phyloP scores from a whole-genome alignment of 2,797 vertebrate genomes.

The Anolis apletophallus region DNA sequence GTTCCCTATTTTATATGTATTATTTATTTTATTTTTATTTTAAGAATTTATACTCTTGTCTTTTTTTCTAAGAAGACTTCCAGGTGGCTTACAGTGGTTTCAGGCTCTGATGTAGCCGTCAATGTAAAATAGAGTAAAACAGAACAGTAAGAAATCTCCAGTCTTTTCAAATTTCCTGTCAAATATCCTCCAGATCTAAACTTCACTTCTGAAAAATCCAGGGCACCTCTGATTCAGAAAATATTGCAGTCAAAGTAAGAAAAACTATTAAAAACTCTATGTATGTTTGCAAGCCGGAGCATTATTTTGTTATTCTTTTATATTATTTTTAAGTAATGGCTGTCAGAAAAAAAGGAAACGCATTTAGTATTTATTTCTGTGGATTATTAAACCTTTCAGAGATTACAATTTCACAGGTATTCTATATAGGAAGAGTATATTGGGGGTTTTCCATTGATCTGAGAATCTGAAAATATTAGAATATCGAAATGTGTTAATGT shows the following conservation, averaged over 20 bases:
- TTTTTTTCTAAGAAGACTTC: neutral
- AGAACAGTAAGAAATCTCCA: neutral
- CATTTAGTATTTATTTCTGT: neutral
- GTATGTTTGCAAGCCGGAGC: constrained; percentile 3
- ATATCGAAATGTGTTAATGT: neutral
- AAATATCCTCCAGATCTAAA: constrained; percentile 10
- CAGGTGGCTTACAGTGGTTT: neutral
- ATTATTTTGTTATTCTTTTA: constrained; percentile 24
- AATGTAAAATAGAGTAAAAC: neutral
- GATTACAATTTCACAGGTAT: constrained; percentile 29
- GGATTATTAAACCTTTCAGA: constrained; percentile 56
- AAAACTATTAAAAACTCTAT: neutral
- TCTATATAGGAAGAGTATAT: neutral
- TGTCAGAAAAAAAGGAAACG: constrained; percentile 22
- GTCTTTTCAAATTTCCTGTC: neutral
- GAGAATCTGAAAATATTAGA: neutral
- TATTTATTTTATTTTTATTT: constrained; percentile 8
- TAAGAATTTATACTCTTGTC: neutral
- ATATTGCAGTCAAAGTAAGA: neutral
- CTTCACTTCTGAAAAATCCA: neutral
- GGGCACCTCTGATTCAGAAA: constrained; percentile 12
- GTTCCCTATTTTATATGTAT: neutral
- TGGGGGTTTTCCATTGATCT: constrained; percentile 22
- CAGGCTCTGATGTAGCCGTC: neutral
- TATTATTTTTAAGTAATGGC: constrained; percentile 35